Conservation (phyloP, 1,140 invertebrate genomes). For the Cherax destructor region DNA sequence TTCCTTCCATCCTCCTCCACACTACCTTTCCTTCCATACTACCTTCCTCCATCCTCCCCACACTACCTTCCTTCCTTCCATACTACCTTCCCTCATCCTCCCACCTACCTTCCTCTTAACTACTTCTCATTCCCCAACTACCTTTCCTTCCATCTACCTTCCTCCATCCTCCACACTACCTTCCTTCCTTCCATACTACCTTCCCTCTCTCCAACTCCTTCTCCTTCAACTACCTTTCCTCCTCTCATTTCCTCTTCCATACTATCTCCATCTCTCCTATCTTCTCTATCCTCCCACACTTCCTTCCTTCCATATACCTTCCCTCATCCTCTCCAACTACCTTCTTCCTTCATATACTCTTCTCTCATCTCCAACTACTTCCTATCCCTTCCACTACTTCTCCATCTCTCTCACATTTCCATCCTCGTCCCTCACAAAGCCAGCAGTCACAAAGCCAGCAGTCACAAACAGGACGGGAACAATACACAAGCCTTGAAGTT, state of each 20-base stretch:
- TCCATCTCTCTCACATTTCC: not conserved
- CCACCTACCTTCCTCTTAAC: too few relatives aligned
- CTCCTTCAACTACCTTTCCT: not conserved
- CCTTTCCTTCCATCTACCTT: not conserved
- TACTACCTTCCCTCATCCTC: not conserved
- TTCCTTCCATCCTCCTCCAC: too few relatives aligned
- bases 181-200: not conserved
- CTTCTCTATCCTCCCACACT: not conserved
- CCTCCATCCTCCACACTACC: not conserved
- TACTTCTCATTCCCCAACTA: too few relatives aligned
- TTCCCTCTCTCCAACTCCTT: not conserved
- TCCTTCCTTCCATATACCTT: not conserved
- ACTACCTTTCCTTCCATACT: too few relatives aligned
- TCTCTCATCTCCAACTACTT: too few relatives aligned
- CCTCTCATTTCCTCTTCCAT: not conserved
- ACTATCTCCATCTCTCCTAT: too few relatives aligned
- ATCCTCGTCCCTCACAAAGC: constrained; percentile 42
- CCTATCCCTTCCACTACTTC: not conserved
- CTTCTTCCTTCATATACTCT: too few relatives aligned
- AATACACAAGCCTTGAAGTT: constrained; percentile 48
- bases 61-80: not conserved
- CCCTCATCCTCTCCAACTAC: not conserved
- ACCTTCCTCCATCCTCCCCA: too few relatives aligned
- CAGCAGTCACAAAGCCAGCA: constrained; percentile 59
- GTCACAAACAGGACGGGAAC: constrained; percentile 20